These are phyloP conservation scores for Carcinoscorpius rotundicauda DNA, from an alignment of 1,140 invertebrate species.

Conservation along the genomic window DNA sequence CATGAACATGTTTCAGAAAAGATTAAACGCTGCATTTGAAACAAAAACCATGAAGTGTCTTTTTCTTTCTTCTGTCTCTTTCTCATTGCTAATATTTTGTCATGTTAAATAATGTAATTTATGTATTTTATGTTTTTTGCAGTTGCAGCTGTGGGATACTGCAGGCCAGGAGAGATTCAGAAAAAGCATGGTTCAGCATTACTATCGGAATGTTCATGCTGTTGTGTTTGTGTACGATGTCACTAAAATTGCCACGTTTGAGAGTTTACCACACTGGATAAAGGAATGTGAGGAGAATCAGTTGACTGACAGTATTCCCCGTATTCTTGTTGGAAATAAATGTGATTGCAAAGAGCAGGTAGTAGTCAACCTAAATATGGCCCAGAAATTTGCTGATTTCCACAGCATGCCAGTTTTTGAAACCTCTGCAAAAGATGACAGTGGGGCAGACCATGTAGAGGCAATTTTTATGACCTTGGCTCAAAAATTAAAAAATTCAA, in stretches of 20 bases:
- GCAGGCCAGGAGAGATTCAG: slow-evolving; percentile 97
- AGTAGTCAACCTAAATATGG: slow-evolving; percentile 51
- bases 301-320: slow-evolving; percentile 48
- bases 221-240: slow-evolving; percentile 61
- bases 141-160: slow-evolving; percentile 94
- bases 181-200: slow-evolving; percentile 68
- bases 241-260: slow-evolving; percentile 49
- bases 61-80: too few species aligned
- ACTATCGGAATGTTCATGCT: slow-evolving; percentile 68
- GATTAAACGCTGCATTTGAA: too few species aligned
- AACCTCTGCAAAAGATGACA: slow-evolving; percentile 41
- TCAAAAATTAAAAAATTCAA: slow-evolving; percentile 56
- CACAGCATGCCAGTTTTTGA: slow-evolving; percentile 49
- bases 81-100: too few species aligned
- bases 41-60: too few species aligned
- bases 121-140: slow-evolving; percentile 4
- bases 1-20: too few species aligned
- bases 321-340: slow-evolving; percentile 70
- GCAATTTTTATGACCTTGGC: slow-evolving; percentile 72
- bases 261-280: slow-evolving; percentile 54
- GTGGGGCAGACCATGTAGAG: slow-evolving; percentile 61
- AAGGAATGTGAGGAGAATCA: slow-evolving; percentile 56
- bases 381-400: slow-evolving; percentile 55
- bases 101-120: background rate
- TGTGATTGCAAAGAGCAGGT: slow-evolving; percentile 50